Evolutionary conservation across 2,888 invertebrate genomes (phyloP), one percentile per base, ranked within the genome.

Genomic region (Rutpela maculata): DNA sequence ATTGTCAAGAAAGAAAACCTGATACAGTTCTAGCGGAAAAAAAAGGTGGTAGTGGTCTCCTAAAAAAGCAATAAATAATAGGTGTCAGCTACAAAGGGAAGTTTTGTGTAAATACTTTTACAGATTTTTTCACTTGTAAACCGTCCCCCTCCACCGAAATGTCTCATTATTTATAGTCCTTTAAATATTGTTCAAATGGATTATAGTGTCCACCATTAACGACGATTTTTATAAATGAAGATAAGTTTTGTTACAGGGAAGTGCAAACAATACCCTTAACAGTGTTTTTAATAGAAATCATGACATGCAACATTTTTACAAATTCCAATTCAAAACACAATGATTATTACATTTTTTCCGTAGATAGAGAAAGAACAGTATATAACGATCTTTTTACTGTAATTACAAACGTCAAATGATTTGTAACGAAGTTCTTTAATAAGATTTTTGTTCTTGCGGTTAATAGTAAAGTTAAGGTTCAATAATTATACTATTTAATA

Each of bases 401-500:
- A 50, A 50, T 50, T 50, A 50, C 5, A 50, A 50, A n/a, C 6
- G 50, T 50, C 50, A 50, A n/a, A n/a, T 15, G n/a, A 50, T n/a
- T 50, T 50, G 50, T 50, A 50, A n/a, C 50, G 50, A n/a, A 50
- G 12, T 50, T 43, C 43, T 15, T 35, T 35, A 35, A 35, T 35
- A 35, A 35, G 7, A 43, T 43, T 50, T 50, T 50, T 50, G n/a
- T 50, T 50, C 35, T 62, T 62, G 62, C 17, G 35, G 26, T 38
- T 63, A 18, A 38, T 63, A 22, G 60, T 59, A 59, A 59, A 62
- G 35, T 65, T 65, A 65, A 38, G 38, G 65, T 65, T 65, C 38
- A 65, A 19, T 65, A 65, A 43, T 65, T 65, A 31, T 43, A 17
- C 18, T 65, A 19, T n/a, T 50, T 50, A 35, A 38, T 43, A 65